Percentiles rank a stretch among this genome's conserved stretches.
These are phyloP conservation scores for Choloepus hoffmanni DNA, from an alignment of 2,113 vertebrate species.

Conservation along the genomic window DNA sequence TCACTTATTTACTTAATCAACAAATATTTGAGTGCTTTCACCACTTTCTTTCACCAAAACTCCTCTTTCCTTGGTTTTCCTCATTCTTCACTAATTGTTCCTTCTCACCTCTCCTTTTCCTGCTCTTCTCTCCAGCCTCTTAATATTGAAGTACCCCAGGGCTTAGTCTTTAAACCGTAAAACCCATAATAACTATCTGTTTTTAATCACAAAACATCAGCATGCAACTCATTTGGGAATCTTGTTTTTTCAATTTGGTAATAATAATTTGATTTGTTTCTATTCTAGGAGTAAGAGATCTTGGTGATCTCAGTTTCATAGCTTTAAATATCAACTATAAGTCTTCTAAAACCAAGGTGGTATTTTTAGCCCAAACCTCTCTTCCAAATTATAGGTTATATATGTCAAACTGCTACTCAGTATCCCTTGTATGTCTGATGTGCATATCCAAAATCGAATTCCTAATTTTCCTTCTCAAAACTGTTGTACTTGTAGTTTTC, in stretches of 20 bases:
- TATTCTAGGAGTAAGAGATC: neutral
- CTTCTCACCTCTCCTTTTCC: neutral
- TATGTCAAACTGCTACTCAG: neutral
- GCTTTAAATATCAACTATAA: conserved; percentile 6
- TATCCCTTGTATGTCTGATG: neutral
- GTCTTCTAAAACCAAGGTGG: neutral
- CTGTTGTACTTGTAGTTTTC: neutral
- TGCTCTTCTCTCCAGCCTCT: neutral
- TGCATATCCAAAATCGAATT: neutral
- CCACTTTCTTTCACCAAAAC: neutral
- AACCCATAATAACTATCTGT: neutral
- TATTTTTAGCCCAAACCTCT: neutral
- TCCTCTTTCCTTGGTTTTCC: neutral
- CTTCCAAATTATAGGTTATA: neutral
- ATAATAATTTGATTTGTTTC: conserved; percentile 10
- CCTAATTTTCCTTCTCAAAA: neutral
- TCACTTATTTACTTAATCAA: neutral
- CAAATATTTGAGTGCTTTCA: neutral
- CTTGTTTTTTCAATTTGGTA: conserved; percentile 29
- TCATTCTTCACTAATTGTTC: neutral
- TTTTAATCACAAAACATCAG: conserved; percentile 65
- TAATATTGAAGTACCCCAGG: neutral
- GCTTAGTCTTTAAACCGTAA: neutral
- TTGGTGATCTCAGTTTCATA: neutral
- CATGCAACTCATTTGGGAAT: conserved; percentile 25